These are phyloP conservation scores for Lepidonotus clava DNA, from an alignment of 2,888 invertebrate genomes.

Conservation along the genomic window DNA sequence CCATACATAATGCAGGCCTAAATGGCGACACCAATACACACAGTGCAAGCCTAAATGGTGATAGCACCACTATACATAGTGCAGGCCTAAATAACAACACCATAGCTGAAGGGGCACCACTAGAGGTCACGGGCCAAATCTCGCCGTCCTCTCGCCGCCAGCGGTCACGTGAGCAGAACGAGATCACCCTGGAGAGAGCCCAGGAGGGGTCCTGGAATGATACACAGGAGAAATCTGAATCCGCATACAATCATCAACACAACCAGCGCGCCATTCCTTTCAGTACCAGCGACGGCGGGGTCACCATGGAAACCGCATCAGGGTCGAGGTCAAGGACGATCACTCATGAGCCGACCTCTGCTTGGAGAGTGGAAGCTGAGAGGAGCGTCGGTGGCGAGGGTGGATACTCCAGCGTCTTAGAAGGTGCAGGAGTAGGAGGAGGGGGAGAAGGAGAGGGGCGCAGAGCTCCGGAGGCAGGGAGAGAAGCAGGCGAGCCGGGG, in stretches of 20 bases:
- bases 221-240: not conserved
- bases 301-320: constrained; percentile 1
- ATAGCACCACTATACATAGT: not conserved
- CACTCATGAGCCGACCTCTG: too few relatives aligned
- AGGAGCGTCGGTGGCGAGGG: not conserved
- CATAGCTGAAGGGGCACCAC: not conserved
- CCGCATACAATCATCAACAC: too few relatives aligned
- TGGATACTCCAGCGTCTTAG: not conserved
- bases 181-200: not conserved
- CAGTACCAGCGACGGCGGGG: not conserved
- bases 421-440: not conserved
- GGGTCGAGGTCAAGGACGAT: constrained; percentile 20
- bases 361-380: too few relatives aligned
- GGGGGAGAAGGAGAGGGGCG: not conserved
- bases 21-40: too few relatives aligned
- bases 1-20: too few relatives aligned
- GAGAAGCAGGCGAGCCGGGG: not conserved
- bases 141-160: not conserved
- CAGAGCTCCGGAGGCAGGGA: not conserved
- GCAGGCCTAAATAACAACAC: not conserved
- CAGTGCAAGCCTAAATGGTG: too few relatives aligned
- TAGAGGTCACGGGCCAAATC: not conserved
- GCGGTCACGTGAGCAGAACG: not conserved
- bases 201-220: constrained; percentile 3
- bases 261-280: not conserved